phyloP scores from a whole-genome alignment of 2,888 invertebrate species.

The Stictocephala bisonia region DNA sequence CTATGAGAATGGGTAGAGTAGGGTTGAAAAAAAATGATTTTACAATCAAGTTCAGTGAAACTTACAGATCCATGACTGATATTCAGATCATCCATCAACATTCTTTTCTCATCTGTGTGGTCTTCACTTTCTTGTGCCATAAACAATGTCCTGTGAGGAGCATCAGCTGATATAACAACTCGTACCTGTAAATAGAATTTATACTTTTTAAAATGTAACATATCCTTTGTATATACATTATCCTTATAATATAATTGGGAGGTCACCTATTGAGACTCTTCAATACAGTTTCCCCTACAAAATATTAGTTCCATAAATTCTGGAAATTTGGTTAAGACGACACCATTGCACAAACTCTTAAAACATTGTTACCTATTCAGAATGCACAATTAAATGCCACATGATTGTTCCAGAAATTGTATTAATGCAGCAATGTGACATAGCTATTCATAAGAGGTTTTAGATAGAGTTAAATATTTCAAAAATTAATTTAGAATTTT shows the following conservation, averaged over 20 bases:
- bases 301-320: not conserved
- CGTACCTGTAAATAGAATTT: slow-evolving; percentile 70
- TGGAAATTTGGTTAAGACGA: not conserved
- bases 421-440: no score
- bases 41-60: slow-evolving; percentile 48
- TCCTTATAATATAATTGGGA: slow-evolving; percentile 27
- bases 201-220: slow-evolving; percentile 18
- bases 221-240: not conserved
- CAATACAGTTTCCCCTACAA: not conserved
- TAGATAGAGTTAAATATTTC: no score
- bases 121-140: slow-evolving; percentile 63
- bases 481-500: no score
- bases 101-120: slow-evolving; percentile 82
- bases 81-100: slow-evolving; percentile 95
- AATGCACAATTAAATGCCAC: no score
- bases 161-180: slow-evolving; percentile 86
- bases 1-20: not conserved
- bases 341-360: no score
- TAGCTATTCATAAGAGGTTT: no score
- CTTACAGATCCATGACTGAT: slow-evolving; percentile 80
- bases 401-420: no score
- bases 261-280: no score
- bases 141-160: slow-evolving; percentile 82
- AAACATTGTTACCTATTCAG: no score
- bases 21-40: not conserved